Evolutionary conservation across 2,797 vertebrate species (phyloP), one percentile per base, ranked within the genome.

Genomic region (Hydrophis major): DNA sequence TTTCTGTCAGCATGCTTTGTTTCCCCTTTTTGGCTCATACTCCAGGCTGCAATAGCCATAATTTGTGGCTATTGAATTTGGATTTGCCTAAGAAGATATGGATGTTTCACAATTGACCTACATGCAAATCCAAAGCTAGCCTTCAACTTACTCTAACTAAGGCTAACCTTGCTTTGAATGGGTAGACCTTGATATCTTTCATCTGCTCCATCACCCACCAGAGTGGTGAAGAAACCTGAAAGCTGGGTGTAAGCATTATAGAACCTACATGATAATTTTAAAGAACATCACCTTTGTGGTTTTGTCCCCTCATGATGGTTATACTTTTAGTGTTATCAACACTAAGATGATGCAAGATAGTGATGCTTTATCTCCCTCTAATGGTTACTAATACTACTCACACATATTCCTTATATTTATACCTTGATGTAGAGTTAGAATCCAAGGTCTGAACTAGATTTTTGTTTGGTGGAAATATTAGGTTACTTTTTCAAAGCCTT

Each of bases 311-410:
- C 56, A 22, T 63, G 50, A n/a, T 89, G 50, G 69, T 88, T 74
- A 60, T 42, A 86, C 69, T 87, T 89, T 91, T 37, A 37, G 37
- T 93, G 57, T 66, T 91, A 91, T 91, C 90, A 89, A 50, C n/a
- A n/a, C 50, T 25, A 86, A 57, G 25, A 63, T 18, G 57, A 91
- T 20, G 27, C 28, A 74, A 89, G 50, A 91, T 61, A 83, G 56
- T 63, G 20, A 60, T 91, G 50, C 53, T 93, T 91, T 93, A 91
- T 89, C 93, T 57, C 93, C 93, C 93, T 93, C 93, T 93, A 91
- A 93, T 93, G 93, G 93, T 91, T 50, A 89, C 57, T 91, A 63
- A 28, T 59, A 91, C 50, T 89, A 93, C 28, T 93, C 83, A 69
- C 28, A 18, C 89, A 47, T 61, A 88, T 89, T 89, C 87, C 66